Conservation (phyloP, 2,797 vertebrate species). For the Anguilla marmorata region DNA sequence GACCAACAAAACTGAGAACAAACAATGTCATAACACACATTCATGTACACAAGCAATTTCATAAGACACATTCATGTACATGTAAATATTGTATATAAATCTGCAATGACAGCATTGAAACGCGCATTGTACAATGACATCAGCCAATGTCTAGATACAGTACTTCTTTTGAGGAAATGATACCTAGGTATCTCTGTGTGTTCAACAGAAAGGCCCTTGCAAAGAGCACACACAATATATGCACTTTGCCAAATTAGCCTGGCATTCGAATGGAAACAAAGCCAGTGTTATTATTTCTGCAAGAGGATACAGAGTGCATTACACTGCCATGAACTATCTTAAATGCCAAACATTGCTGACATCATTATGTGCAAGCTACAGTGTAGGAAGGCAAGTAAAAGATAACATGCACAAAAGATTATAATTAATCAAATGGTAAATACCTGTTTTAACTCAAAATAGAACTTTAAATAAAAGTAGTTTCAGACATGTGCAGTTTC, state of each 20-base stretch:
- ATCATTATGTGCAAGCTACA: background rate
- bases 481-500: background rate
- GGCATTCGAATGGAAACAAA: background rate
- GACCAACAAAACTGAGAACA: background rate
- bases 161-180: background rate
- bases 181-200: background rate
- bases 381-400: background rate
- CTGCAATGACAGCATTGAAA: too few relatives aligned
- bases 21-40: background rate
- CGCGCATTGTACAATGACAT: background rate
- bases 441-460: background rate
- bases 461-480: background rate
- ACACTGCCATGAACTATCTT: background rate
- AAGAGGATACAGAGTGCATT: background rate
- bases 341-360: constrained; percentile 20
- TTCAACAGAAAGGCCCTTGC: background rate
- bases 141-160: background rate
- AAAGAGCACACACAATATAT: background rate
- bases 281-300: background rate
- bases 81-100: background rate
- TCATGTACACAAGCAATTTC: background rate
- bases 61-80: background rate
- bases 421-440: background rate
- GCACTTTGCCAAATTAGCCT: constrained; percentile 20
- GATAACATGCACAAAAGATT: background rate